Evolutionary conservation across 37 sponge, comb jelly and placozoan genomes (phyloP).

Genomic region (Bolinopsis microptera): DNA sequence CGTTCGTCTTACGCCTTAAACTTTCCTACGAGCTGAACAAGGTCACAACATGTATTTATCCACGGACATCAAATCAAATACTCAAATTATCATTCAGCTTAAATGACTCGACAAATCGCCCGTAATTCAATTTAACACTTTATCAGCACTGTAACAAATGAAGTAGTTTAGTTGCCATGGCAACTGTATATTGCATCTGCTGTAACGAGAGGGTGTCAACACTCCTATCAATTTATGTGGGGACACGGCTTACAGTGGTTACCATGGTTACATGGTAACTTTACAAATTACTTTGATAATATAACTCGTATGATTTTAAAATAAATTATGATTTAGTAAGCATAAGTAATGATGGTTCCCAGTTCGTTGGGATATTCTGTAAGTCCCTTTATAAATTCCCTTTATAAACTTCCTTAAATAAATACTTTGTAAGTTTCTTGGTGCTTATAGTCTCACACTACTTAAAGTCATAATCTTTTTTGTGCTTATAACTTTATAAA

Average conservation of each 20-base stretch:
- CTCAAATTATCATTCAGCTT: not conserved
- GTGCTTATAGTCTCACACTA: too few species aligned
- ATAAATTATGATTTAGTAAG: not conserved
- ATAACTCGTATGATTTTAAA: not conserved
- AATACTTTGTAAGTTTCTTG: too few species aligned
- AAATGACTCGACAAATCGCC: not conserved
- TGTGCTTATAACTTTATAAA: too few species aligned
- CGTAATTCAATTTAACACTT: not conserved
- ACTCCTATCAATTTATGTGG: not conserved
- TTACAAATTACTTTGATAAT: not conserved
- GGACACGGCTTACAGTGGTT: not conserved
- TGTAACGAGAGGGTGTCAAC: not conserved
- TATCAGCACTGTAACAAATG: not conserved
- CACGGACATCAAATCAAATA: not conserved
- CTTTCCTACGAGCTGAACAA: too few species aligned
- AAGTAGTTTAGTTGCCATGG: constrained; percentile 35
- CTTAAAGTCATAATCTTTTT: too few species aligned
- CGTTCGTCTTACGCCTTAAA: too few species aligned
- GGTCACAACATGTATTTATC: too few species aligned
- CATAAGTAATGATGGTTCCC: too few species aligned
- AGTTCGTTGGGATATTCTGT: too few species aligned
- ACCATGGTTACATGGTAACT: not conserved
- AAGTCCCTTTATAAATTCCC: too few species aligned
- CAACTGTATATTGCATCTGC: not conserved
- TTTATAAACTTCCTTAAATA: too few species aligned